Evolutionary conservation across 2,888 invertebrate genomes (phyloP), one percentile per base, ranked within the genome.

Genomic region (Neoaliturus tenellus): DNA sequence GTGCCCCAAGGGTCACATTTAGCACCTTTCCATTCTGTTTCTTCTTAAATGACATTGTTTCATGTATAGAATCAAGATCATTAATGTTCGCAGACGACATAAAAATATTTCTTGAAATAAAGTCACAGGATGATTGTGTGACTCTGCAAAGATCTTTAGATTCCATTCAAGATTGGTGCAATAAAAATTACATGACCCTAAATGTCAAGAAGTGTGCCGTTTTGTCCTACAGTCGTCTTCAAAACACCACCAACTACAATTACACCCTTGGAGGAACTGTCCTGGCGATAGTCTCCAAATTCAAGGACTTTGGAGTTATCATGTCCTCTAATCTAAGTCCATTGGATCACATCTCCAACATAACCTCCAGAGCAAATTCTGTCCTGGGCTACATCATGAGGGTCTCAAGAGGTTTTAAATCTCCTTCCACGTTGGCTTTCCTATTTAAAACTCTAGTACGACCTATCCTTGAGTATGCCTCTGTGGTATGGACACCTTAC

Each of bases 1-100:
- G 69, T 69, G 4, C 69, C 69, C n/a, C 69, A 69, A 14, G 33
- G 69, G 1, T 69, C 69, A 31, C 69, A 69, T 14, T n/a, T 31
- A 6, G 69, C 33, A 2, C 69, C 69, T 5, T 69, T 33, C 69
- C n/a, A 14, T 33, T 69, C 33, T 6, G 6, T 14, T 1, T 69
- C 4, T 69, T 69, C n/a, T 10, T 31, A 12, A 69, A 69, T 69
- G 69, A 69, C 12, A 69, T 69, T 8, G 2, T 31, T n/a, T 1
- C 14, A 1, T 4, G 14, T 14, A 5, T 69, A 1, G 1, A 10
- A 1, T 33, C 69, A 5, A 69, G n/a, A 69, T 17, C 4, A 4
- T n/a, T 69, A 6, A 4, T 69, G 33, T 69, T 69, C 33, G 69
- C 69, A 2, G 17, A 33, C 33, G 69, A 28, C n/a, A 17, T 33